Base-by-base conservation (phyloP, 92 coral and sea anemone species). In the Porites lobata region DNA sequence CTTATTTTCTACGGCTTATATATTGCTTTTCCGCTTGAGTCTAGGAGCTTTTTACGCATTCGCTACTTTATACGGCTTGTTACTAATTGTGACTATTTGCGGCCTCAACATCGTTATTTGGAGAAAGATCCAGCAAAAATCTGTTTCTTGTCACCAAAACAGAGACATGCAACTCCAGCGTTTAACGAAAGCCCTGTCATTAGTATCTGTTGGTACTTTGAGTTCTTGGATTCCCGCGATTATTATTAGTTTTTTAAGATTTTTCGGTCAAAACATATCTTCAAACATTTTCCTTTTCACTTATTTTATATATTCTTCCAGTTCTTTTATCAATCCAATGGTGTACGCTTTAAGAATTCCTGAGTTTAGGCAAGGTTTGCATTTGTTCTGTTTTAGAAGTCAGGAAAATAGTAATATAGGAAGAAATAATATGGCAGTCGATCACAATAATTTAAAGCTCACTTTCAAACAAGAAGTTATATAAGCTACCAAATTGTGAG, bases 261-360 rank as follows among this genome's bases (percentile, higher is more conserved):
- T 43, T 5, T 43, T 2, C 3, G n/a, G 56, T 15, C n/a, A 2
- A 20, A 22, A 29, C 32, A 47, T 71, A 43, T 10, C 9, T 71
- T 4, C 54, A 9, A 11, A 14, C 1, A 11, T 11, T 47, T 54
- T 54, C 12, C 1, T 21, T 7, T 54, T 54, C 10, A 54, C 59
- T 7, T 13, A 54, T 13, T 9, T 54, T 54, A 54, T 54, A 9
- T 9, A 68, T 26, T 69, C 6, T 69, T 69, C 51, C 18, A 75
- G 53, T 18, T 75, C 79, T 11, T 75, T 53, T 51, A 63, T 50
- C 15, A 75, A 53, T 19, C 79, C 79, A 74, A 15, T 74, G 2
- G 43, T 74, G 9, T 74, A 74, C 12, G 78, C 78, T 50, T 74
- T 74, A 19, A 19, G 78, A 74, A 74, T 74, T 50, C 78, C 78